Evolutionary conservation across 2,113 vertebrate genomes (phyloP).

Genomic region (Vireo altiloquus): DNA sequence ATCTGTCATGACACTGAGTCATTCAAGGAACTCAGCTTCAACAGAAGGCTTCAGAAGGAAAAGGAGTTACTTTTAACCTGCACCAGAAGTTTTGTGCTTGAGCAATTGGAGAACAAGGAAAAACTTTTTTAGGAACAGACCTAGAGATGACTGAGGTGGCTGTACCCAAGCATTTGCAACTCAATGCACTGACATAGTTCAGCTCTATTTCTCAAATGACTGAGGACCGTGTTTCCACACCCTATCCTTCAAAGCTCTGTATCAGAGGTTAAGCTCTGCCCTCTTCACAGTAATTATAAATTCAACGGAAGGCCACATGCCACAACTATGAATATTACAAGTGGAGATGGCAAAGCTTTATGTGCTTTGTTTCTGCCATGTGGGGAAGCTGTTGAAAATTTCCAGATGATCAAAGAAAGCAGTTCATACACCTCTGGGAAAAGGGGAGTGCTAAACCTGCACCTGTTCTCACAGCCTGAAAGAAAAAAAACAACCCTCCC

Average conservation of each 20-base stretch:
- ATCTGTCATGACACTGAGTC: neutral
- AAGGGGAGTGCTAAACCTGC: neutral
- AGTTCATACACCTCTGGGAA: neutral
- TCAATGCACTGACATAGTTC: fast-evolving
- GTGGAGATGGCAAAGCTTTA: neutral
- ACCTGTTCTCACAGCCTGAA: neutral
- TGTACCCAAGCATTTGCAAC: neutral
- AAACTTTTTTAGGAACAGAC: neutral
- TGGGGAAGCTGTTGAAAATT: neutral
- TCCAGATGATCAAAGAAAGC: neutral
- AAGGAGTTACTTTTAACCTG: neutral
- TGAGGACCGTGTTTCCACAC: neutral
- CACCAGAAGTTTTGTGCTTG: neutral
- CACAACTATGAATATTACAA: neutral
- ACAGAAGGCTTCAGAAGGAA: neutral
- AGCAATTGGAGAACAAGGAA: neutral
- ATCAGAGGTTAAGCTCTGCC: neutral
- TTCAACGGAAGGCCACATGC: neutral
- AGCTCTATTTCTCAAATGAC: fast-evolving
- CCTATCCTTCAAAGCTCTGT: neutral
- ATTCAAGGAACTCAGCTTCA: neutral
- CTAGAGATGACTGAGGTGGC: neutral
- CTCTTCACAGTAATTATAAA: neutral
- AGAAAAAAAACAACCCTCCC: neutral
- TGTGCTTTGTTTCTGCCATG: neutral